A percentile compares a stretch with the other conserved stretches of the same genome.
Conservation (phyloP, 2,888 invertebrate genomes). For the Dexiosoma caninum region DNA sequence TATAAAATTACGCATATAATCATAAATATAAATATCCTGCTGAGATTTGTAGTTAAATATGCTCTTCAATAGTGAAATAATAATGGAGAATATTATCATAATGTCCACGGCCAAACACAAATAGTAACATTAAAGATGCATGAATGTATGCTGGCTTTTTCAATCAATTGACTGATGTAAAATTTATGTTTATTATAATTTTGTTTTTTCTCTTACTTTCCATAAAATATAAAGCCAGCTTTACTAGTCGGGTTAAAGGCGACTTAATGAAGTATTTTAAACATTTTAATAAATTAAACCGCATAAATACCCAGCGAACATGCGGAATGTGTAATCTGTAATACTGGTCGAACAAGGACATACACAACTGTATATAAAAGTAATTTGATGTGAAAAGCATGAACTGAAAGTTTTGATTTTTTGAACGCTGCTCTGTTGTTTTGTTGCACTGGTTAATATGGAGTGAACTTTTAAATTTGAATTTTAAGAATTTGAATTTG, state of each 20-base stretch:
- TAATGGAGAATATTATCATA: not conserved
- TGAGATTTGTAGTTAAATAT: slow-evolving; percentile 30
- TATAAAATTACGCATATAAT: not conserved
- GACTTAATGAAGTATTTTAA: slow-evolving; percentile 41
- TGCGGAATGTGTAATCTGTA: no score
- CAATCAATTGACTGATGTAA: slow-evolving; percentile 37
- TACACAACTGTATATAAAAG: no score
- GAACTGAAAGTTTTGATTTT: no score
- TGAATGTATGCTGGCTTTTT: not conserved
- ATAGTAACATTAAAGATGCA: not conserved
- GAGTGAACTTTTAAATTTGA: no score
- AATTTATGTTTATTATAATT: slow-evolving; percentile 34
- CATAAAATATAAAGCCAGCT: not conserved
- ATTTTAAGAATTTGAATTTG: no score
- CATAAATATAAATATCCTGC: not conserved
- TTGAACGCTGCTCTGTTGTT: no score
- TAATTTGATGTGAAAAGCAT: no score
- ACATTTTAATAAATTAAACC: slow-evolving; percentile 1
- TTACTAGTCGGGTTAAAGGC: slow-evolving; percentile 9
- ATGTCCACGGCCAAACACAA: not conserved
- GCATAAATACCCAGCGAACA: not conserved
- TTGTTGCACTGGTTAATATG: no score
- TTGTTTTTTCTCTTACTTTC: not conserved
- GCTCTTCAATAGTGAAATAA: slow-evolving; percentile 2
- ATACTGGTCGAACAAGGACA: no score